Percentiles rank a stretch among this genome's conserved stretches.
phyloP scores from a whole-genome alignment of 2,113 vertebrate species.

The Microtus ochrogaster region DNA sequence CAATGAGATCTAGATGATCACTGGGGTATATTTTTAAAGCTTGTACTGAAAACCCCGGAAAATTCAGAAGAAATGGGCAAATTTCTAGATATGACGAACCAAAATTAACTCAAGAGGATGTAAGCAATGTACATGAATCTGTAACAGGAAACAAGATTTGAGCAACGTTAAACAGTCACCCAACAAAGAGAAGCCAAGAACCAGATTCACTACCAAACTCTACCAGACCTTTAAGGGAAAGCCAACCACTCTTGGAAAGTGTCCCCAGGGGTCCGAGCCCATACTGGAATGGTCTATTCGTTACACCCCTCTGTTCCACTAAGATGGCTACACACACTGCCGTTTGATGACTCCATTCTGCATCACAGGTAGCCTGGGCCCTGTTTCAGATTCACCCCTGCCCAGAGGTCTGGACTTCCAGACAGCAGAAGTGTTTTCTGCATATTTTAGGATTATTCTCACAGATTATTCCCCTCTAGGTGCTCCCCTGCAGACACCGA shows the following conservation, averaged over 20 bases:
- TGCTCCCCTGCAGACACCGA: background rate
- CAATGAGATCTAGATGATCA: background rate
- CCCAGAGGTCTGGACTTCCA: background rate
- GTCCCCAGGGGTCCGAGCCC: background rate
- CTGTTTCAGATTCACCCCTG: background rate
- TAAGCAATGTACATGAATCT: background rate
- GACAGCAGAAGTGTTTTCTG: background rate
- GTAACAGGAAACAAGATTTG: background rate
- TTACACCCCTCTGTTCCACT: background rate
- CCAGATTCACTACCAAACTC: background rate
- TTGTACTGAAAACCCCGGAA: background rate
- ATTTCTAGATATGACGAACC: background rate
- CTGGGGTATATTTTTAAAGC: background rate
- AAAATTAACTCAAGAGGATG: background rate
- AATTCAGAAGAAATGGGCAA: background rate
- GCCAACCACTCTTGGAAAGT: too few relatives aligned
- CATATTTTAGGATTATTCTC: background rate
- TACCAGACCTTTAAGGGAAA: background rate
- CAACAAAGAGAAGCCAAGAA: background rate
- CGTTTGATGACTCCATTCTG: background rate
- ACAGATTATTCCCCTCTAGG: background rate
- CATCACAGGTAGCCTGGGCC: background rate
- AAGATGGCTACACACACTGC: background rate
- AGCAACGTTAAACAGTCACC: background rate
- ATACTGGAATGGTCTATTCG: background rate